Evolutionary conservation across 2,113 vertebrate genomes (phyloP), one percentile per base, ranked within the genome.

Genomic region (Ibidorhyncha struthersii): DNA sequence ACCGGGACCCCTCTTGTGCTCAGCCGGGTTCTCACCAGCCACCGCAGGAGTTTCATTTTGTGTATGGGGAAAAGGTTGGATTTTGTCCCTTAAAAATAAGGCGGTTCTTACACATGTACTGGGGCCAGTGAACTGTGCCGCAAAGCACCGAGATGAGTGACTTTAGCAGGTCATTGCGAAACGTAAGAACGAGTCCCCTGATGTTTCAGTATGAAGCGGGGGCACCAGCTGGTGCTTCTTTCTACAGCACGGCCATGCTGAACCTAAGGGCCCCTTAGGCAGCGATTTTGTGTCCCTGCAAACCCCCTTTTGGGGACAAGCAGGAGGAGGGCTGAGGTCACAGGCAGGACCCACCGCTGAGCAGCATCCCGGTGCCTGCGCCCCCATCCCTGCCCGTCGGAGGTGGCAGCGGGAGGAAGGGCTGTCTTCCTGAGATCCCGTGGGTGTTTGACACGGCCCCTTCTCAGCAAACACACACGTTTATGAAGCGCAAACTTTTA

Each of bases 91-190:
- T 66, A n/a, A 26, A 83, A 55, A 61, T 14, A 22, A 77, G 23
- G 59, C 0, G 0, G 19, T 9, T 67, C 45, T 52, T 15, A 2
- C 0, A 1, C 4, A 0, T 0, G 5, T 3, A 2, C 36, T 10
- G 27, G 40, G 30, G 19, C 36, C 26, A 4, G 45, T 4, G 6
- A 59, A 43, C 16, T 3, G 63, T 2, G 5, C 78, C 9, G 15
- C 32, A 17, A 3, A 34, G 40, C 50, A 16, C 13, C 2, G 47
- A 18, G 40, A 41, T 0, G 2, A 40, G 59, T 2, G 47, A 22
- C 49, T 32, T 40, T 40, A 22, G 2, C 5, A 5, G 20, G 22
- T 23, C 67, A 5, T 20, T 7, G n/a, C 0, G 2, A 34, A n/a
- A 21, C 15, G 1, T 5, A 19, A 20, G 43, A 41, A n/a, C 1